Conservation (phyloP, 2,113 vertebrate species). For the Pelmatolapia mariae region DNA sequence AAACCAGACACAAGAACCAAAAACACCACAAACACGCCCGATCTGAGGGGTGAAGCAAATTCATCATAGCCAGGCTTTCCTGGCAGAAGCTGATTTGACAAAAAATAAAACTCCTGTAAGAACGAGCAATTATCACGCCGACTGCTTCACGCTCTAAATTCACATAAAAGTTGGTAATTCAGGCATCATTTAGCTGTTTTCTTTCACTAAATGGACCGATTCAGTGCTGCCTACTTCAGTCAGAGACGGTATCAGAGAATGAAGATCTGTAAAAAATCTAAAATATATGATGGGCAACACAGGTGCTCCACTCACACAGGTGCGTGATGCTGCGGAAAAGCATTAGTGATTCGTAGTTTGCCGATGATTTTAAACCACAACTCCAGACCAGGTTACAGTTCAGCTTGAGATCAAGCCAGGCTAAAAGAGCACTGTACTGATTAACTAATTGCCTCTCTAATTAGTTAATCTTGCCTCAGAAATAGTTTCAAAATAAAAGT, state of each 20-base stretch:
- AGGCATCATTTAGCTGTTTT: not conserved
- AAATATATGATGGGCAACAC: not conserved
- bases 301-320: not conserved
- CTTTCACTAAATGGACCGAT: not conserved
- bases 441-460: not conserved
- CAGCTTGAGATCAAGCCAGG: not conserved
- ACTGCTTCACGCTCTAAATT: not conserved
- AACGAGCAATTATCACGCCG: accelerated
- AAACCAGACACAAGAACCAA: not conserved
- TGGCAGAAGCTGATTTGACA: not conserved
- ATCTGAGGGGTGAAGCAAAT: not conserved
- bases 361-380: not conserved
- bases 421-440: not conserved
- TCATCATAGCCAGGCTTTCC: not conserved
- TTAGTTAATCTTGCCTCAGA: accelerated
- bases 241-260: not conserved
- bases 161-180: not conserved
- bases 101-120: not conserved
- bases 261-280: not conserved
- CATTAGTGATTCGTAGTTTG: not conserved
- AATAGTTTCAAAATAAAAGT: not conserved
- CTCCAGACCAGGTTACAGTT: not conserved
- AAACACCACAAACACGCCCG: not conserved
- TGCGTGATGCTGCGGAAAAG: not conserved
- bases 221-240: not conserved